These are phyloP conservation scores for Halocaridina rubra DNA, from an alignment of 2,888 invertebrate species.

Conservation along the genomic window DNA sequence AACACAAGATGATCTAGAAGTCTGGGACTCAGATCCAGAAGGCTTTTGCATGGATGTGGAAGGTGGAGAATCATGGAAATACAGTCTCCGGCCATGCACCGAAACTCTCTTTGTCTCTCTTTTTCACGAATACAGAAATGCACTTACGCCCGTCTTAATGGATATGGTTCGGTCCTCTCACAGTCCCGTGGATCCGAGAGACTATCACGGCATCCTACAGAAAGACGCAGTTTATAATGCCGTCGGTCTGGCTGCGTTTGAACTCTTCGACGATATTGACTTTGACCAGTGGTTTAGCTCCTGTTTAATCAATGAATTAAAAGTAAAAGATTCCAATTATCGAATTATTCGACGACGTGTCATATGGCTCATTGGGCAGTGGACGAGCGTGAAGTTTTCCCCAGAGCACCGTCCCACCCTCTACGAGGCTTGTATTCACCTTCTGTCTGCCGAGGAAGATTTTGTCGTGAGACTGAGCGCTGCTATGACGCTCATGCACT, in stretches of 20 bases:
- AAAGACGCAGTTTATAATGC: slow-evolving; percentile 96
- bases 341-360: slow-evolving; percentile 85
- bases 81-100: slow-evolving; percentile 88
- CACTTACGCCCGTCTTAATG: slow-evolving; percentile 80
- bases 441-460: slow-evolving; percentile 82
- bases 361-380: slow-evolving; percentile 84
- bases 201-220: slow-evolving; percentile 82
- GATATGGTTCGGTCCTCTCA: slow-evolving; percentile 78
- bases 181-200: slow-evolving; percentile 77
- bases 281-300: slow-evolving; percentile 93
- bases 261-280: slow-evolving; percentile 91
- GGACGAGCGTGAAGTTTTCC: slow-evolving; percentile 82
- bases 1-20: slow-evolving; percentile 83
- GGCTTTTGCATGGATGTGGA: slow-evolving; percentile 72
- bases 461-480: slow-evolving; percentile 80
- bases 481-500: slow-evolving; percentile 83
- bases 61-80: slow-evolving; percentile 72
- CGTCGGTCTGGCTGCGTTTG: slow-evolving; percentile 87
- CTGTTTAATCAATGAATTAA: slow-evolving; percentile 83
- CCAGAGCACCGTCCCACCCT: slow-evolving; percentile 82
- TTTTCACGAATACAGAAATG: slow-evolving; percentile 81
- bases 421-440: slow-evolving; percentile 80
- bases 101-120: slow-evolving; percentile 87
- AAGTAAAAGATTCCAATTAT: slow-evolving; percentile 84
- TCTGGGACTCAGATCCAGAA: slow-evolving; percentile 93